Evolutionary conservation across 2,797 vertebrate genomes (phyloP).

Genomic region (Spea hammondii): DNA sequence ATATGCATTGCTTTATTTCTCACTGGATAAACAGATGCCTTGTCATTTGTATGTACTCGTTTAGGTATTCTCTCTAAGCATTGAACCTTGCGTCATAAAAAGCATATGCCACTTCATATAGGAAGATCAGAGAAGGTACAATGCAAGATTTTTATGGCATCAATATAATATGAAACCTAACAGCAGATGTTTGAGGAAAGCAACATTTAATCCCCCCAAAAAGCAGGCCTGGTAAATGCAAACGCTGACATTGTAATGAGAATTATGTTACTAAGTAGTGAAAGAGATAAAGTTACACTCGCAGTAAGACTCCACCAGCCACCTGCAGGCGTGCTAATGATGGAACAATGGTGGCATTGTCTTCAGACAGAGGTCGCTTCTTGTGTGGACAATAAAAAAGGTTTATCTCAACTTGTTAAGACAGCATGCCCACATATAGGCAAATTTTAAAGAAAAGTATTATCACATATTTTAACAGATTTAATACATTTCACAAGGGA

Average conservation of each 20-base stretch:
- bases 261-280: constrained; percentile 49
- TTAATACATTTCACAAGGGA: constrained; percentile 5
- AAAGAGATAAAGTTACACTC: constrained; percentile 45
- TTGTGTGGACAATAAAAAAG: constrained; percentile 37
- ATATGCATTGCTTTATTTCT: too few relatives aligned
- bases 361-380: constrained; percentile 32
- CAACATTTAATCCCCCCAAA: constrained; percentile 40
- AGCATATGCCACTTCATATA: constrained; percentile 39
- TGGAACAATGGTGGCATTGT: constrained; percentile 39
- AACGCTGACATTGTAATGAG: constrained; percentile 43
- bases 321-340: constrained; percentile 48
- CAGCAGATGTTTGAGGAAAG: constrained; percentile 47
- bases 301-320: constrained; percentile 41
- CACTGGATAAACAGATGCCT: too few relatives aligned
- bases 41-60: not conserved
- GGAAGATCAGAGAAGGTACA: constrained; percentile 22
- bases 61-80: not conserved
- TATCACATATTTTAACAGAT: not conserved
- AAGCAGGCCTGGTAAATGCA: constrained; percentile 40
- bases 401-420: constrained; percentile 40
- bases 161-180: constrained; percentile 46
- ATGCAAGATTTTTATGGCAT: constrained; percentile 35
- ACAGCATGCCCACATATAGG: constrained; percentile 29
- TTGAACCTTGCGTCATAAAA: constrained; percentile 12
- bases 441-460: not conserved